phyloP scores from a whole-genome alignment of 23 tunicate species.

The Ciona savignyi region DNA sequence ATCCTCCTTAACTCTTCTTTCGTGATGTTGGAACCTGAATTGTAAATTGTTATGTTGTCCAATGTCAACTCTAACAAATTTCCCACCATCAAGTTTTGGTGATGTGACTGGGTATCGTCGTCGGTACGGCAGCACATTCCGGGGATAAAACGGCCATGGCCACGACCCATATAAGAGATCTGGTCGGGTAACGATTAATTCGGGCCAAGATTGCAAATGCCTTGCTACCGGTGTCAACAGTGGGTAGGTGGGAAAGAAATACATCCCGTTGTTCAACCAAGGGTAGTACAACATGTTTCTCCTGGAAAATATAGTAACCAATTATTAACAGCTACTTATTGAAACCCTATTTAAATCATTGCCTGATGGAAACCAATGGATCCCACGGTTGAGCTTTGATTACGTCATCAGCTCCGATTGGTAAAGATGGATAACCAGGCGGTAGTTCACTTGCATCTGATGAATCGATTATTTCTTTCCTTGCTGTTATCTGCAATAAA shows the following conservation, averaged over 20 bases:
- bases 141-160: constrained; percentile 73
- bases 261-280: constrained; percentile 57
- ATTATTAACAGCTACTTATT: too few relatives aligned
- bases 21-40: constrained; percentile 35
- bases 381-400: constrained; percentile 57
- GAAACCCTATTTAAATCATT: too few relatives aligned
- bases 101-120: constrained; percentile 63
- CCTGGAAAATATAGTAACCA: constrained; percentile 42
- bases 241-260: constrained; percentile 86
- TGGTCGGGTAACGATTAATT: constrained; percentile 49
- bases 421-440: constrained; percentile 46
- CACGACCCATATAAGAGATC: constrained; percentile 75
- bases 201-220: constrained; percentile 69
- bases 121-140: constrained; percentile 42
- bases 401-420: constrained; percentile 65
- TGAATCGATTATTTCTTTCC: constrained; percentile 42
- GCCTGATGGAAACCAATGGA: constrained; percentile 46
- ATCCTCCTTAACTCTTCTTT: constrained; percentile 19
- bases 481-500: constrained; percentile 25
- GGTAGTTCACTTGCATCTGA: constrained; percentile 37
- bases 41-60: neutral
- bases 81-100: constrained; percentile 55
- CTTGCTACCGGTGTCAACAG: constrained; percentile 70
- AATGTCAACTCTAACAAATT: neutral
- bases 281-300: constrained; percentile 56